phyloP scores from a whole-genome alignment of 1,140 invertebrate species.

The Platyura marginata region DNA sequence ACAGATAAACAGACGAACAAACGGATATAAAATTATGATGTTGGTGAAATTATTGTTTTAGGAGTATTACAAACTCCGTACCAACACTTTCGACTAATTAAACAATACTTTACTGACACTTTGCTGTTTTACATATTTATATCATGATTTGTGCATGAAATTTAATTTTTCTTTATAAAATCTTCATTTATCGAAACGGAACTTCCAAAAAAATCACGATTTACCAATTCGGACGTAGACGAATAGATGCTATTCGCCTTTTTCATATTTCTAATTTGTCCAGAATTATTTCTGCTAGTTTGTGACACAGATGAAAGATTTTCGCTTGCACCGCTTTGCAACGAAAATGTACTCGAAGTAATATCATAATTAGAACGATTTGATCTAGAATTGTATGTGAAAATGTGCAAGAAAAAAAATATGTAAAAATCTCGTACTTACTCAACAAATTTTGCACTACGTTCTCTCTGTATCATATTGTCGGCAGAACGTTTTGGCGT shows the following conservation, averaged over 20 bases:
- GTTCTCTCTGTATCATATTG: neutral
- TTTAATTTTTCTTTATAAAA: neutral
- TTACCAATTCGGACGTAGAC: neutral
- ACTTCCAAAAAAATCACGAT: slow-evolving; percentile 16
- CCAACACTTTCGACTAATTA: too few relatives aligned
- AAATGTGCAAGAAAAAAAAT: neutral
- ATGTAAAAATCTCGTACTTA: neutral
- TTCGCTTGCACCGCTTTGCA: neutral
- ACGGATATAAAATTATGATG: too few relatives aligned
- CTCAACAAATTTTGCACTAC: slow-evolving; percentile 1
- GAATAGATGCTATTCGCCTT: neutral
- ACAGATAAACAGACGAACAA: too few relatives aligned
- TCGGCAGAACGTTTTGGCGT: neutral
- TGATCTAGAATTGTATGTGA: neutral
- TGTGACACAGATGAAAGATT: neutral
- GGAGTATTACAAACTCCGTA: too few relatives aligned
- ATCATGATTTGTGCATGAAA: too few relatives aligned
- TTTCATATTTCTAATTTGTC: neutral
- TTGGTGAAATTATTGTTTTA: too few relatives aligned
- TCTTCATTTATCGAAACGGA: slow-evolving; percentile 14
- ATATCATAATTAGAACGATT: neutral
- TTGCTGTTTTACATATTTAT: too few relatives aligned
- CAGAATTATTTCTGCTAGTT: neutral
- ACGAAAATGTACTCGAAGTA: neutral
- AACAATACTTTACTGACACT: too few relatives aligned